Evolutionary conservation across 2,113 vertebrate species (phyloP), one percentile per base, ranked within the genome.

Genomic region (Empidonax alnorum): DNA sequence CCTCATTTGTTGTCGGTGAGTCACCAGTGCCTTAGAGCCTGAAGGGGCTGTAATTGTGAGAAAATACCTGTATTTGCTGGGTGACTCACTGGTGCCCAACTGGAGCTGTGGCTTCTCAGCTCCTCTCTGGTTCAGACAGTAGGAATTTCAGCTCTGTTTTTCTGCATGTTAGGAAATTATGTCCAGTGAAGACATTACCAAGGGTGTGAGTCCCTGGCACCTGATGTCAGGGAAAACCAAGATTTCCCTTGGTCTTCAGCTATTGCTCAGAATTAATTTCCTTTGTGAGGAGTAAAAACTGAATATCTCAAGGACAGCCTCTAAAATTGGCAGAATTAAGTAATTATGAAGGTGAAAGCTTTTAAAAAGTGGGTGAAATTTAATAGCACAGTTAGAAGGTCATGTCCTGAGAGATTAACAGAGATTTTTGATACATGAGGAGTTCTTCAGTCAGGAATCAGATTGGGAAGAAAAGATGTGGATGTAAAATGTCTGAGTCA

Each of bases 51-150:
- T 42, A 27, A 67, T 23, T 47, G 89, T 17, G 84, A 87, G 89
- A 72, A 89, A 80, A 62, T 66, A 19, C 77, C 82, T 11, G 56
- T 42, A 33, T 92, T 66, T 88, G 67, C 89, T 83, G 76, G 50
- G 53, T 89, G 93, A 92, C 46, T 96, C 96, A 77, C 15, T 20
- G 52, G 8, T 63, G 73, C 68, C 58, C 75, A 5, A 2, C 59
- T 4, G 12, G 49, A 66, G 22, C 39, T 58, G 44, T 33, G 58
- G 30, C 73, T 89, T 86, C 90, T 86, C 49, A 4, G 65, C 58
- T 44, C 10, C 20, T 20, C 20, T 35, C 44, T 21, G 77, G 14
- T 37, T 24, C 37, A 80, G 84, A 46, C 73, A 71, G 50, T 18
- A 49, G 80, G 31, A 49, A 16, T 72, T 42, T 9, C 13, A 47